Percentiles rank a stretch among this genome's conserved stretches.
Evolutionary conservation across 2,797 vertebrate species (phyloP).

Genomic region (Tapirus indicus): DNA sequence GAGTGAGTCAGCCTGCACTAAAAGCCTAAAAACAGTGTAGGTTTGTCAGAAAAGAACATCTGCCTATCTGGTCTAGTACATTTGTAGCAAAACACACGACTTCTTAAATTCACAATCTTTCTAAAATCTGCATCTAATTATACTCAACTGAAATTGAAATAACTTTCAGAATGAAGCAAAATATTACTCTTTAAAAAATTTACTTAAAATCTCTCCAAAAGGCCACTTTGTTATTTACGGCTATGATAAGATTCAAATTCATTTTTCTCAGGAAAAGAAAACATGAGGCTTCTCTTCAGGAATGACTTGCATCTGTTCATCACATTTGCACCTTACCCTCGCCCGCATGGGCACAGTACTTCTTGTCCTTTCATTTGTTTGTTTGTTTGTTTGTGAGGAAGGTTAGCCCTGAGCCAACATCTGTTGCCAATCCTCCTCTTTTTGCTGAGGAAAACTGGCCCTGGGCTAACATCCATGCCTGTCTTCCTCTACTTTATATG

Average conservation of each 20-base stretch:
- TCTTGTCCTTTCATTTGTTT: background rate
- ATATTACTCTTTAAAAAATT: background rate
- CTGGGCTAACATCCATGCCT: too few relatives aligned
- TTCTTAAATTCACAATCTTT: background rate
- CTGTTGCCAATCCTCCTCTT: too few relatives aligned
- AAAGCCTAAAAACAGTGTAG: background rate
- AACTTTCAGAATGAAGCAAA: background rate
- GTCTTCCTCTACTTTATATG: too few relatives aligned
- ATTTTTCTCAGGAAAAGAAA: background rate
- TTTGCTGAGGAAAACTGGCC: too few relatives aligned
- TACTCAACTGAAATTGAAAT: background rate
- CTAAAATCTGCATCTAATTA: background rate
- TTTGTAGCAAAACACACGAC: background rate
- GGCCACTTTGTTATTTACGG: background rate
- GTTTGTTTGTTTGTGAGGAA: too few relatives aligned
- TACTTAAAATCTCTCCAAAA: background rate
- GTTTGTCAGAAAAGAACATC: background rate
- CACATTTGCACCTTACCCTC: accelerated
- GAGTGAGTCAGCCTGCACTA: background rate
- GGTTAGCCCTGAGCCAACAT: too few relatives aligned
- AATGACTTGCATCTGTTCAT: accelerated
- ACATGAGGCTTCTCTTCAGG: background rate
- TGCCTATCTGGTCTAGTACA: background rate
- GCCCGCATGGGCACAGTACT: too few relatives aligned
- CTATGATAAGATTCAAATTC: background rate